phyloP scores from a whole-genome alignment of 1,140 invertebrate genomes.

The Cyclargus thomasi region DNA sequence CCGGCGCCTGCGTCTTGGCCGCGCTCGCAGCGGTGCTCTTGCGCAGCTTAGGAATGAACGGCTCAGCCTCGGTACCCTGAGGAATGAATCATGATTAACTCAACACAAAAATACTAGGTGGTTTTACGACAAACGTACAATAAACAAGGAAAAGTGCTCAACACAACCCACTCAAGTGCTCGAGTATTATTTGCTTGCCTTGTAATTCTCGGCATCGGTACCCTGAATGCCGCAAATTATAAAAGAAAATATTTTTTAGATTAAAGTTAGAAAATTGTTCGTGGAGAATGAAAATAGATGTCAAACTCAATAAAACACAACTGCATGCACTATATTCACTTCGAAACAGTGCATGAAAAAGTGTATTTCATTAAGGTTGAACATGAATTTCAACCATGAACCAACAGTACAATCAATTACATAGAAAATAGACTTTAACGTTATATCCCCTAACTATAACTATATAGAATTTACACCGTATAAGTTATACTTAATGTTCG shows the following conservation, averaged over 20 bases:
- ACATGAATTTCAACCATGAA: no score
- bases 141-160: background rate
- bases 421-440: no score
- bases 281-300: no score
- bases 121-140: background rate
- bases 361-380: no score
- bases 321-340: no score
- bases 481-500: no score
- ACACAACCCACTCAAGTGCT: background rate
- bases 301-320: no score
- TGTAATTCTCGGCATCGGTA: conserved; percentile 44
- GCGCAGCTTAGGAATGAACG: conserved; percentile 77
- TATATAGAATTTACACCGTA: no score
- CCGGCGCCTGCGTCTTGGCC: conserved; percentile 43
- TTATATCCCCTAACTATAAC: no score
- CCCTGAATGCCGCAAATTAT: conserved; percentile 32
- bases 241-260: conserved; percentile 19
- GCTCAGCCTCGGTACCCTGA: conserved; percentile 90
- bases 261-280: background rate
- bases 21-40: conserved; percentile 40
- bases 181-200: conserved; percentile 42
- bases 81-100: background rate
- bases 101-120: background rate
- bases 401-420: no score
- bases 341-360: no score